Percentiles rank a stretch among this genome's conserved stretches.
These are phyloP conservation scores for Semaprochilodus insignis DNA, from an alignment of 2,797 vertebrate species.

Conservation along the genomic window DNA sequence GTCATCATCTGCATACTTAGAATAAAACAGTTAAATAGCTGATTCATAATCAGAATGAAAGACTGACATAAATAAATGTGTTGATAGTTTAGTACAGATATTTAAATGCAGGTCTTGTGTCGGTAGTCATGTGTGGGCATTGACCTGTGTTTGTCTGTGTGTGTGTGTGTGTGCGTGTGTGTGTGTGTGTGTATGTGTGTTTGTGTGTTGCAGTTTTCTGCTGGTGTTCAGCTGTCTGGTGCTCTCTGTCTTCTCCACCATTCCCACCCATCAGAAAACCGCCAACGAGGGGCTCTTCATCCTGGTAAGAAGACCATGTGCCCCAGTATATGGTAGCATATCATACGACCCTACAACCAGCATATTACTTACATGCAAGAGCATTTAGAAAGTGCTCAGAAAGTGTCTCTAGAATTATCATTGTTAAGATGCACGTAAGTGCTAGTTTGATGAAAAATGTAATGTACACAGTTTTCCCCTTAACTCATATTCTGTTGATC, in stretches of 20 bases:
- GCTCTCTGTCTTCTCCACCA: slow-evolving; percentile 98
- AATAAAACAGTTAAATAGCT: too few relatives aligned
- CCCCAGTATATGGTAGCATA: background rate
- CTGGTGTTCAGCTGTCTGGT: slow-evolving; percentile 98
- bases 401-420: too few relatives aligned
- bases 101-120: slow-evolving; percentile 8
- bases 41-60: background rate
- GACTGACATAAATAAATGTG: background rate
- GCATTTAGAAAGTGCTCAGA: background rate
- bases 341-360: background rate
- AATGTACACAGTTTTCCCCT: background rate
- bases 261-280: slow-evolving; percentile 90
- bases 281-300: slow-evolving; percentile 97
- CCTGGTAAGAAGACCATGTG: slow-evolving; percentile 82
- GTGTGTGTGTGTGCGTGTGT: too few relatives aligned
- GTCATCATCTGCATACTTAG: background rate
- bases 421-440: background rate
- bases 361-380: background rate
- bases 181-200: slow-evolving; percentile 51
- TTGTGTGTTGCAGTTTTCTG: slow-evolving; percentile 88
- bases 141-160: slow-evolving; percentile 50
- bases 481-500: too few relatives aligned
- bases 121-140: slow-evolving; percentile 3
- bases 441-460: background rate
- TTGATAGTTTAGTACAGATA: slow-evolving; percentile 3